These are phyloP conservation scores for Aramus guarauna DNA, from an alignment of 2,113 vertebrate genomes.

Conservation along the genomic window DNA sequence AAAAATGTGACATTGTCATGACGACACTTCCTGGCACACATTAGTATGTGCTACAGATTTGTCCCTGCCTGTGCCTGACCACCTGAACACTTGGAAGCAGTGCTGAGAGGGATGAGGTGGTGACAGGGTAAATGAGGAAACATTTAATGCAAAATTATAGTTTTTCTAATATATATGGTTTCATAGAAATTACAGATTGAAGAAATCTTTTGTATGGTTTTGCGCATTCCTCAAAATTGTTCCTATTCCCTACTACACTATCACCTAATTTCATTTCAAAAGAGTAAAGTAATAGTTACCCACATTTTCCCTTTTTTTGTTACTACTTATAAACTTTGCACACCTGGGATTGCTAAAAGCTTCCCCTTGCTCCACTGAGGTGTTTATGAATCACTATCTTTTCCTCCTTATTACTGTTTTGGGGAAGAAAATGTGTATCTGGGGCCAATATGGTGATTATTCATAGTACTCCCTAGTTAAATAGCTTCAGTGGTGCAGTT, in stretches of 20 bases:
- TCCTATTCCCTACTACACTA: not conserved
- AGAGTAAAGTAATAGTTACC: constrained; percentile 26
- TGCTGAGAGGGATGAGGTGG: not conserved
- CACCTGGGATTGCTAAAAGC: constrained; percentile 26
- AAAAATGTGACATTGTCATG: not conserved
- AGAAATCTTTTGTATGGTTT: not conserved
- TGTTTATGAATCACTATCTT: constrained; percentile 30
- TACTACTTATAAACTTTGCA: constrained; percentile 4
- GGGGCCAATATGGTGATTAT: constrained; percentile 12
- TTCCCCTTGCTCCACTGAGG: constrained; percentile 2
- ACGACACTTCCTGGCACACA: not conserved
- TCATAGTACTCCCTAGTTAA: constrained; percentile 30
- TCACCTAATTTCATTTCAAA: not conserved
- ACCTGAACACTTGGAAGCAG: not conserved
- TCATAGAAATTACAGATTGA: not conserved
- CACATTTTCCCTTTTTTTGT: not conserved
- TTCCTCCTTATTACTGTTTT: constrained; percentile 31
- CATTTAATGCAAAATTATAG: not conserved
- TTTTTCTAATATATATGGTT: not conserved
- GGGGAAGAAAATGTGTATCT: constrained; percentile 35
- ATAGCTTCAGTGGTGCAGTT: not conserved
- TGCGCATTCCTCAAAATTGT: not conserved
- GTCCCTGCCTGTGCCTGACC: not conserved
- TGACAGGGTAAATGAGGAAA: constrained; percentile 43
- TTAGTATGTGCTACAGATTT: not conserved